Conservation (phyloP, 1,140 invertebrate species). For the Harlomillsia oculata region DNA sequence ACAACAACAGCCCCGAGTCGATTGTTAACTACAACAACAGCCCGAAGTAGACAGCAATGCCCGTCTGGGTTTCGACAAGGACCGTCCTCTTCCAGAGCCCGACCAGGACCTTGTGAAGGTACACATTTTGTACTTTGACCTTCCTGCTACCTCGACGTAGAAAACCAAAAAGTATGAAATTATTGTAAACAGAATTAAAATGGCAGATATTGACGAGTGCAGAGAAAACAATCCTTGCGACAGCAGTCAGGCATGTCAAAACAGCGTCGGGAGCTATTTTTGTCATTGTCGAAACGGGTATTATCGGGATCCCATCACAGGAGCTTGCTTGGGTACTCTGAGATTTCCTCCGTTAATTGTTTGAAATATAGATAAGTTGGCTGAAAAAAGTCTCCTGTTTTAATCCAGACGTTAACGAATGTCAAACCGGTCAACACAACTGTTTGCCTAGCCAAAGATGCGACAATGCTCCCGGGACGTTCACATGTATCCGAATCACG, state of each 20-base stretch:
- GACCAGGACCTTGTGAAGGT: conserved; percentile 10
- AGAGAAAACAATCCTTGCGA: conserved; percentile 40
- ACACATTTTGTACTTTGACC: not conserved
- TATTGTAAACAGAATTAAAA: not conserved
- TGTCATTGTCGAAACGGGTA: conserved; percentile 48
- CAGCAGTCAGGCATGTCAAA: conserved; percentile 46
- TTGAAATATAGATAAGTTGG: too few species aligned
- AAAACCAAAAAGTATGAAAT: not conserved
- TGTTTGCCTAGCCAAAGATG: conserved; percentile 64
- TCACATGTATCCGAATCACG: conserved; percentile 61
- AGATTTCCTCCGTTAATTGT: too few species aligned
- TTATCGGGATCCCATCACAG: conserved; percentile 45
- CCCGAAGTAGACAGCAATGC: not conserved
- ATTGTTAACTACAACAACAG: not conserved
- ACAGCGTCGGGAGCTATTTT: conserved; percentile 45
- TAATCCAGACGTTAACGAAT: conserved; percentile 54
- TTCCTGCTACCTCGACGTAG: not conserved
- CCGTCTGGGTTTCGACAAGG: not conserved
- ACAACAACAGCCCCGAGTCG: too few species aligned
- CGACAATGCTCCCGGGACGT: conserved; percentile 82
- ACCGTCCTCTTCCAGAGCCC: not conserved
- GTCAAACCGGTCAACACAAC: conserved; percentile 47
- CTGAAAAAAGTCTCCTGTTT: too few species aligned
- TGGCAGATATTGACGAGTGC: conserved; percentile 40
- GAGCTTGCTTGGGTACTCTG: conserved; percentile 48